Evolutionary conservation across 2,113 vertebrate species (phyloP).

Genomic region (Tetrao urogallus): DNA sequence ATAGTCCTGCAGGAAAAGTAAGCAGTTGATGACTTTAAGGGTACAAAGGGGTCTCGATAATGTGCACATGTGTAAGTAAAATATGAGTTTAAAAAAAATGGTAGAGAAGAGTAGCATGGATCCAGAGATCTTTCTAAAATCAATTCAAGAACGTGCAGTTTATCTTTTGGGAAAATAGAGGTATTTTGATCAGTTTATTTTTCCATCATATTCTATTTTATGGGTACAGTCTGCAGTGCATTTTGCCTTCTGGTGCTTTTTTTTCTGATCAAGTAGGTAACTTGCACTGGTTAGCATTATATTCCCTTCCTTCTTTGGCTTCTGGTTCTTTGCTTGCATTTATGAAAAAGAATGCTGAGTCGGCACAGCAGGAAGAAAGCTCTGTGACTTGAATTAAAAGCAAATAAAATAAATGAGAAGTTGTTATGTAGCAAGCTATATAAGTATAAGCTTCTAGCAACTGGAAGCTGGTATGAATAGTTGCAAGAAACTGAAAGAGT

Average conservation of each 20-base stretch:
- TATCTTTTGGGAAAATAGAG: too few relatives aligned
- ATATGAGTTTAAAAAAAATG: background rate
- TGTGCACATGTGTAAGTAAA: background rate
- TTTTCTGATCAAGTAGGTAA: background rate
- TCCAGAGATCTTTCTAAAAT: background rate
- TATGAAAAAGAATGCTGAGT: slow-evolving; percentile 41
- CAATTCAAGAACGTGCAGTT: background rate
- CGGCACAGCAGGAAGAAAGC: background rate
- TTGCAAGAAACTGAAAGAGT: background rate
- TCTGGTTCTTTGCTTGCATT: slow-evolving; percentile 25
- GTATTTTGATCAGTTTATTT: background rate
- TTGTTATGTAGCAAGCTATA: background rate
- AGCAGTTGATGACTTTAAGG: background rate
- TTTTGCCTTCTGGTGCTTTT: background rate
- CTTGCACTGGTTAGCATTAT: background rate
- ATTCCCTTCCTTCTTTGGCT: background rate
- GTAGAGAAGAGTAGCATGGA: background rate
- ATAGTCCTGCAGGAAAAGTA: background rate
- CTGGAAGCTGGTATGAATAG: background rate
- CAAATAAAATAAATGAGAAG: background rate
- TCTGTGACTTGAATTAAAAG: slow-evolving; percentile 53
- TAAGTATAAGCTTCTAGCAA: background rate
- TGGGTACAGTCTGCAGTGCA: background rate
- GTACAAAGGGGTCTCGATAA: background rate
- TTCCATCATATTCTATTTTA: background rate